Percentiles rank a stretch among this genome's conserved stretches.
Evolutionary conservation across 2,888 invertebrate species (phyloP).

Genomic region (Eupithecia subumbrata): DNA sequence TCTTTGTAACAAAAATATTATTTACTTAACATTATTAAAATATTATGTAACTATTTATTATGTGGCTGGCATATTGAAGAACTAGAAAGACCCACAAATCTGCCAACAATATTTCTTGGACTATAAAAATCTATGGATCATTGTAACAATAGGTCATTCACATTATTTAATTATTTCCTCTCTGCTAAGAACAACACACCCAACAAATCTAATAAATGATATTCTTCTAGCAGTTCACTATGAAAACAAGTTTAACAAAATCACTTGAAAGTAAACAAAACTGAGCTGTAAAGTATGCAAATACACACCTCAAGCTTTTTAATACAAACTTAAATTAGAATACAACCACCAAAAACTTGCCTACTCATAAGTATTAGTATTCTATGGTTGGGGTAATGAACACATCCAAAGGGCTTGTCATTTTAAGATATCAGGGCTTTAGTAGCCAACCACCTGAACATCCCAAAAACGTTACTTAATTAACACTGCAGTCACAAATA

Average conservation of each 20-base stretch:
- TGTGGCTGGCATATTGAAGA: conserved; percentile 21
- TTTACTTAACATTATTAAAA: conserved; percentile 26
- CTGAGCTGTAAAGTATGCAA: conserved; percentile 9
- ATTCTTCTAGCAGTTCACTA: conserved; percentile 53
- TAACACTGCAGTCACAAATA: conserved; percentile 7
- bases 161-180: conserved; percentile 5
- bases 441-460: not conserved
- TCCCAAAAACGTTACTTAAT: not conserved
- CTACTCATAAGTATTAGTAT: not conserved
- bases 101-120: not conserved
- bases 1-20: conserved; percentile 36
- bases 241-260: conserved; percentile 35
- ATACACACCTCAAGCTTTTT: conserved; percentile 15
- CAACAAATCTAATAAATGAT: conserved; percentile 40
- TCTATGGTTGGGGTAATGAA: conserved; percentile 25
- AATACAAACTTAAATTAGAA: not conserved
- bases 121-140: conserved; percentile 4
- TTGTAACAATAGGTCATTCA: conserved; percentile 39
- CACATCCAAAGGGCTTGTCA: conserved; percentile 18
- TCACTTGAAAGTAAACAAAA: conserved; percentile 22
- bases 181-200: conserved; percentile 25
- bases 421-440: not conserved
- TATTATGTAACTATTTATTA: conserved; percentile 25
- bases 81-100: conserved; percentile 16
- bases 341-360: conserved; percentile 35